These are phyloP conservation scores for Ciconia maguari DNA, from an alignment of 2,113 vertebrate genomes.

Conservation along the genomic window DNA sequence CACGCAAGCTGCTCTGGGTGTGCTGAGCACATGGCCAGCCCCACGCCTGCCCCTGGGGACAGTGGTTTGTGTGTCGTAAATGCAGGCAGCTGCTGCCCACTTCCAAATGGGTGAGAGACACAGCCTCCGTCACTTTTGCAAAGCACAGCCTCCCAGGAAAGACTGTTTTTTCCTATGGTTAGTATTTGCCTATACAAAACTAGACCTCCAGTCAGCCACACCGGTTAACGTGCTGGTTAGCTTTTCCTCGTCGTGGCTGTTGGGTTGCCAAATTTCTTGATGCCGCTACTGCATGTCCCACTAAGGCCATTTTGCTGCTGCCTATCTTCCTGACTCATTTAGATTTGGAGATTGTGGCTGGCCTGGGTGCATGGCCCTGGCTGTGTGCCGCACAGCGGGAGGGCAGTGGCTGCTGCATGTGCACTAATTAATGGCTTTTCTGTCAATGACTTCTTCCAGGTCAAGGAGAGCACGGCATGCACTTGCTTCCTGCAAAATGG, in stretches of 20 bases:
- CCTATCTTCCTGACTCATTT: neutral
- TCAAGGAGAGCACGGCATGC: neutral
- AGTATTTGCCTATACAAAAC: neutral
- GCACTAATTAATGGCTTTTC: neutral
- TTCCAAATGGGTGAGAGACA: neutral
- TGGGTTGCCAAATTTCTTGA: neutral
- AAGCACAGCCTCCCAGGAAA: neutral
- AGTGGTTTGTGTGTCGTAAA: neutral
- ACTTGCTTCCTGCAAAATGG: neutral
- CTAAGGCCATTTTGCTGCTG: neutral
- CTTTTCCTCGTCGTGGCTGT: rapidly evolving
- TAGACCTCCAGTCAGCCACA: neutral
- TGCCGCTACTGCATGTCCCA: neutral
- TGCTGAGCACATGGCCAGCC: neutral
- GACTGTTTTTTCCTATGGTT: neutral
- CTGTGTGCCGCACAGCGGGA: rapidly evolving
- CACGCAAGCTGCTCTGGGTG: rapidly evolving
- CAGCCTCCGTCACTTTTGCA: rapidly evolving
- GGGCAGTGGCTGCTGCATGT: neutral
- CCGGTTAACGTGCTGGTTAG: rapidly evolving
- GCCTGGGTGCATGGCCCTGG: neutral
- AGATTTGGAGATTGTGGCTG: neutral
- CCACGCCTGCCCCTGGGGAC: neutral
- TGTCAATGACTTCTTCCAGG: neutral
- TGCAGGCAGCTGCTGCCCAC: neutral